Base-by-base conservation (phyloP, 2,888 invertebrate genomes). In the Anagyrus pseudococci region DNA sequence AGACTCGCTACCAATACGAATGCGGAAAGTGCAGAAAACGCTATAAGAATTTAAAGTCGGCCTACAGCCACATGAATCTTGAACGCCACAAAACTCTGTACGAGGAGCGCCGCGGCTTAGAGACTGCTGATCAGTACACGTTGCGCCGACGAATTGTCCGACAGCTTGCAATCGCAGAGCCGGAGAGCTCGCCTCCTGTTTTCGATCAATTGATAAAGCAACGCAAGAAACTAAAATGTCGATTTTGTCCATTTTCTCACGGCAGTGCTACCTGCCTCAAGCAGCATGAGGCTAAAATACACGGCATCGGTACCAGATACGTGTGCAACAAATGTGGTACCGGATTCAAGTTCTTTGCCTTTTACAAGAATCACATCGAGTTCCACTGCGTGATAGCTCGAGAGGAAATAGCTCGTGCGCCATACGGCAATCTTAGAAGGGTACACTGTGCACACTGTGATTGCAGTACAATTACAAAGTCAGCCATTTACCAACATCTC, bases 11-110 rank as follows among this genome's bases (percentile, higher is more conserved):
- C 40, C 22, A 49, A 15, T 49, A 41, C 49, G 20, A 48, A 23
- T 57, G 57, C 41, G 26, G 23, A 17, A 7, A 13, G 3, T 57
- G 57, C 41, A 48, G 19, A 6, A 48, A 57, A 3, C 37, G 15
- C 23, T 56, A 46, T 23, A 47, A 46, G 37, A 29, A 37, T 10
- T 15, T 22, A 8, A 19, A 23, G 20, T 15, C 20, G n/a, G 50
- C 50, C 10, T 10, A 7, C 23, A 19, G 22, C 10, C 55, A 55
- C 37, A n/a, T 37, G 33, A 33, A 37, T 22, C 17, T 33, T 20
- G 50, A 50, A 20, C 17, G 50, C 8, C 7, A 50, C 15, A 7
- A 15, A 4, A n/a, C 10, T 10, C 37, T 33, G 7, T 22, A 33
- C 33, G 8, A 50, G 37, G 2, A 47, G 17, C 1, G 41, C 33